phyloP scores from a whole-genome alignment of 2,113 vertebrate species.

The Sinocyclocheilus grahami region DNA sequence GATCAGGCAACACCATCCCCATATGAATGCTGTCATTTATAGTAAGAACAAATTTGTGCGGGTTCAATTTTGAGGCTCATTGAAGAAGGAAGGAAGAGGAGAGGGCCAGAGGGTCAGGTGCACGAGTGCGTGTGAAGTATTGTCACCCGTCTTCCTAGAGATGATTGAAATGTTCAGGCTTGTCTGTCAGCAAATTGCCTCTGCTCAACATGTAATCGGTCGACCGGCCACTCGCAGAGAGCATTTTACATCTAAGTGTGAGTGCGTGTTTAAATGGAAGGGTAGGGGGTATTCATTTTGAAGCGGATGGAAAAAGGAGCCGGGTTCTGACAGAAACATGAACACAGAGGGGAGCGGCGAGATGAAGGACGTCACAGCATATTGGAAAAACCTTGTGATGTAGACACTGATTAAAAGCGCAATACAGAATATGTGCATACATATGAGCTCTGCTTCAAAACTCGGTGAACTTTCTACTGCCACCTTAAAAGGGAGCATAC shows the following conservation, averaged over 20 bases:
- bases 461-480: not conserved
- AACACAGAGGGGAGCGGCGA: not conserved
- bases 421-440: not conserved
- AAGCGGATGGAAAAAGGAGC: constrained; percentile 23
- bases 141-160: constrained; percentile 42
- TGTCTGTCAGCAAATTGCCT: constrained; percentile 61
- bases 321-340: constrained; percentile 7
- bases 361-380: constrained; percentile 15
- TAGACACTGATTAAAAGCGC: not conserved
- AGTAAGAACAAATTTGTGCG: constrained; percentile 32
- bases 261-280: constrained; percentile 42
- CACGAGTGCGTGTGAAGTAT: constrained; percentile 24
- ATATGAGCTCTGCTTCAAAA: not conserved
- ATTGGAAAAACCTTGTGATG: not conserved
- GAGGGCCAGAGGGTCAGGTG: constrained; percentile 29
- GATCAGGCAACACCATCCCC: constrained; percentile 36
- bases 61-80: constrained; percentile 40
- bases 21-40: constrained; percentile 51
- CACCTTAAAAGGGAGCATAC: not conserved
- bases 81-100: constrained; percentile 9
- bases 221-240: constrained; percentile 34
- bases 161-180: constrained; percentile 63
- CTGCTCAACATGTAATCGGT: constrained; percentile 59
- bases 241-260: constrained; percentile 46
- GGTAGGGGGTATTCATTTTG: constrained; percentile 48